Conservation (phyloP, 2,113 vertebrate genomes). For the Hemicordylus capensis region DNA sequence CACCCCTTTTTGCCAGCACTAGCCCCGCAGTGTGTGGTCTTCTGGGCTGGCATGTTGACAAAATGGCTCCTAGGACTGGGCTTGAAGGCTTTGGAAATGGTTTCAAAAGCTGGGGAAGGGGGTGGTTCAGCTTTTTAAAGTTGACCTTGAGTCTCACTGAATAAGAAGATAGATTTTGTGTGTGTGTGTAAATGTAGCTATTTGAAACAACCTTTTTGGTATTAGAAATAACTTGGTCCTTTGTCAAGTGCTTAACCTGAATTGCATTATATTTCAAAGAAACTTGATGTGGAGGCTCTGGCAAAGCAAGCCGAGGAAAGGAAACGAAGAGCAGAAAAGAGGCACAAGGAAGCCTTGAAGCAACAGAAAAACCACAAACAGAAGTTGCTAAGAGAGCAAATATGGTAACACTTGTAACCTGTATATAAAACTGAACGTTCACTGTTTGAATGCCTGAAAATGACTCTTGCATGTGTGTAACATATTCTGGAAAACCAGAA, state of each 20-base stretch:
- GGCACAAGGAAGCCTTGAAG: slow-evolving; percentile 86
- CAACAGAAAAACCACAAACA: slow-evolving; percentile 84
- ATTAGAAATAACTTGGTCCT: not conserved
- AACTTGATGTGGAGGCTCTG: slow-evolving; percentile 80
- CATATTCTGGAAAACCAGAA: not conserved
- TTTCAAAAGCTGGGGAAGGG: not conserved
- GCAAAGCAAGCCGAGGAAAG: slow-evolving; percentile 79
- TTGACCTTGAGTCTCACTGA: too few species aligned
- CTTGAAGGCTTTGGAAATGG: not conserved
- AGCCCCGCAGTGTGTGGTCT: too few species aligned
- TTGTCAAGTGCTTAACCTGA: not conserved
- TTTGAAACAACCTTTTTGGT: not conserved
- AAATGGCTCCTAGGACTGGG: not conserved
- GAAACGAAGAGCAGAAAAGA: slow-evolving; percentile 81
- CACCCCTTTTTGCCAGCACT: not conserved
- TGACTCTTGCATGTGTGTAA: not conserved
- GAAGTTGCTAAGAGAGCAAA: slow-evolving; percentile 73
- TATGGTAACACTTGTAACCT: slow-evolving; percentile 67
- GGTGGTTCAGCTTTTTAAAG: not conserved
- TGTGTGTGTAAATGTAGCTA: not conserved
- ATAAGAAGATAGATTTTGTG: not conserved
- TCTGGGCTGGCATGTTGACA: not conserved
- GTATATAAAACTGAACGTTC: not conserved
- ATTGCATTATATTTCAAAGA: slow-evolving; percentile 65
- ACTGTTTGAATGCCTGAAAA: not conserved